Conservation (phyloP, 2,888 invertebrate species). For the Drosophila mayaguana region DNA sequence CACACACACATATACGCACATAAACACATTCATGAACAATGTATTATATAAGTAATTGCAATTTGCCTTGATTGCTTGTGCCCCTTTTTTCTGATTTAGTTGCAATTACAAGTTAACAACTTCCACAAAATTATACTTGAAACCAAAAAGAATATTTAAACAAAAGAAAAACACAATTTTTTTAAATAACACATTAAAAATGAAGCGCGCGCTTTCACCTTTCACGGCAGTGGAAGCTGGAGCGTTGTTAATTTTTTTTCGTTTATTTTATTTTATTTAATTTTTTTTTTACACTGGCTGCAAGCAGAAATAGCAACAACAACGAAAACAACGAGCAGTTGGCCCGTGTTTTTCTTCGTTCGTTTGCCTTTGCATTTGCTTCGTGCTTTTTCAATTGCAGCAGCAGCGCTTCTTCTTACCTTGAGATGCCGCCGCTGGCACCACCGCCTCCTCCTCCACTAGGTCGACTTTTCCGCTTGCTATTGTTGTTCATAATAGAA, state of each 20-base stretch:
- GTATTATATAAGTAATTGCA: conserved; percentile 77
- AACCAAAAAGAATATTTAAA: conserved; percentile 8
- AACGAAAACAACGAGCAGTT: conserved; percentile 14
- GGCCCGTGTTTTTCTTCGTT: conserved; percentile 50
- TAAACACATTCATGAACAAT: conserved; percentile 28
- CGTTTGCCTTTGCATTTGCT: conserved; percentile 44
- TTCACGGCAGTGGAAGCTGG: conserved; percentile 40
- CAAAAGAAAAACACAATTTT: conserved; percentile 16
- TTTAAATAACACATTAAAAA: conserved; percentile 23
- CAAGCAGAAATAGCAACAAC: conserved; percentile 25
- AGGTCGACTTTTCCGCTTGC: conserved; percentile 93
- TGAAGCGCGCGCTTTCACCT: conserved; percentile 59
- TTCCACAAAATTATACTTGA: conserved; percentile 25
- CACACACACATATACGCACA: conserved; percentile 21
- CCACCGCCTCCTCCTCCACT: conserved; percentile 84
- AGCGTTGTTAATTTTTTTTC: conserved; percentile 9
- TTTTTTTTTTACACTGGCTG: conserved; percentile 32
- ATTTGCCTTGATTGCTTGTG: conserved; percentile 68
- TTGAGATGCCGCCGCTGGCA: conserved; percentile 79
- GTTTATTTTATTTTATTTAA: background rate
- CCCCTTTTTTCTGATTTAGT: conserved; percentile 37
- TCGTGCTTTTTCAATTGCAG: conserved; percentile 53
- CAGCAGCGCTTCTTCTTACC: conserved; percentile 74
- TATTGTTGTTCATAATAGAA: conserved; percentile 86
- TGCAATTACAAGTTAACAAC: conserved; percentile 27